phyloP scores from a whole-genome alignment of 1,140 invertebrate genomes.

The Maniola jurtina region DNA sequence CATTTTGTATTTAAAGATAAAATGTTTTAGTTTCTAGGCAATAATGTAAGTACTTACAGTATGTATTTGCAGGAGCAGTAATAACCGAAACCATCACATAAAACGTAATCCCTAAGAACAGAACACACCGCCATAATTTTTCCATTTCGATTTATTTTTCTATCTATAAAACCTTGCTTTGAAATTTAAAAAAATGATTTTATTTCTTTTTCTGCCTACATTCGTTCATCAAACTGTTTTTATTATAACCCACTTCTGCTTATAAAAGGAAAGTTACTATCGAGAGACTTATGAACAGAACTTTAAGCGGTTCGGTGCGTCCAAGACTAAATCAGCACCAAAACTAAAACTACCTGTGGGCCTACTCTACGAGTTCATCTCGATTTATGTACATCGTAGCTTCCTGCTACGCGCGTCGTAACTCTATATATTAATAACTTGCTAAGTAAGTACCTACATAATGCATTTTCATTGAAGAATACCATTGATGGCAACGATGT shows the following conservation, averaged over 20 bases:
- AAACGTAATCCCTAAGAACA: constrained; percentile 13
- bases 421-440: too few relatives aligned
- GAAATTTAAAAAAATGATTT: too few relatives aligned
- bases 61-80: constrained; percentile 36
- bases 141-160: background rate
- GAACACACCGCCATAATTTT: constrained; percentile 22
- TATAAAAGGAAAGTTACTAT: background rate
- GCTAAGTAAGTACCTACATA: background rate
- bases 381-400: constrained; percentile 7
- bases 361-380: constrained; percentile 18
- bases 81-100: constrained; percentile 21
- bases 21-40: too few relatives aligned
- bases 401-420: constrained; percentile 32
- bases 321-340: constrained; percentile 17
- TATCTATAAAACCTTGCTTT: too few relatives aligned
- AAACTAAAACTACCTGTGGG: constrained; percentile 22
- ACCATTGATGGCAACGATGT: too few relatives aligned
- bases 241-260: too few relatives aligned
- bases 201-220: background rate
- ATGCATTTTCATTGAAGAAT: too few relatives aligned
- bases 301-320: constrained; percentile 12
- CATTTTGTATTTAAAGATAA: too few relatives aligned
- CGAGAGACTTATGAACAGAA: background rate
- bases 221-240: background rate
- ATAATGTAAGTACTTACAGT: constrained; percentile 43